A percentile compares a stretch with the other conserved stretches of the same genome.
Conservation (phyloP, 2,888 invertebrate species). For the Himalopsyche kuldschensis region DNA sequence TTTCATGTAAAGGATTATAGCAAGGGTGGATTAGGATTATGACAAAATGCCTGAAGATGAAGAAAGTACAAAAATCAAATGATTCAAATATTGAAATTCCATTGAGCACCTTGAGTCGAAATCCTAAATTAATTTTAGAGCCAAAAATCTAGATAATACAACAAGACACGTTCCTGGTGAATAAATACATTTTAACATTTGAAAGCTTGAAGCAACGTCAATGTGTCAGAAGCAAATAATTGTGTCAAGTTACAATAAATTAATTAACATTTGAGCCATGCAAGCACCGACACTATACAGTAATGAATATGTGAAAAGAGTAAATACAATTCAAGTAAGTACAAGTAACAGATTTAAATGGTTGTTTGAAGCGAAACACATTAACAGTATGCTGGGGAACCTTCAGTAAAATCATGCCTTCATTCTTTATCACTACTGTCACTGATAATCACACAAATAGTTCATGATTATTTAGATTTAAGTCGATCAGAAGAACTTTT, state of each 20-base stretch:
- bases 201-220: neutral
- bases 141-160: no score
- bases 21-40: no score
- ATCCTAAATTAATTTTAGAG: no score
- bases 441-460: neutral
- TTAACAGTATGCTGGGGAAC: neutral
- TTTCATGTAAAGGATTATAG: no score
- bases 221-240: neutral
- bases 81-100: no score
- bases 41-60: no score
- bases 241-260: neutral
- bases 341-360: neutral
- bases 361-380: neutral
- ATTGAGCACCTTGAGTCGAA: no score
- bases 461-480: no score
- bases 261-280: neutral
- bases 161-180: no score
- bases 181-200: neutral
- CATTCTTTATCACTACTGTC: neutral
- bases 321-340: neutral
- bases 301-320: neutral
- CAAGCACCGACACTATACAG: neutral
- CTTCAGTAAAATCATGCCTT: neutral
- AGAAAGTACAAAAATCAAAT: no score
- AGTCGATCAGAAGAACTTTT: no score